Conservation (phyloP, 2,113 vertebrate genomes). For the Propithecus coquereli region DNA sequence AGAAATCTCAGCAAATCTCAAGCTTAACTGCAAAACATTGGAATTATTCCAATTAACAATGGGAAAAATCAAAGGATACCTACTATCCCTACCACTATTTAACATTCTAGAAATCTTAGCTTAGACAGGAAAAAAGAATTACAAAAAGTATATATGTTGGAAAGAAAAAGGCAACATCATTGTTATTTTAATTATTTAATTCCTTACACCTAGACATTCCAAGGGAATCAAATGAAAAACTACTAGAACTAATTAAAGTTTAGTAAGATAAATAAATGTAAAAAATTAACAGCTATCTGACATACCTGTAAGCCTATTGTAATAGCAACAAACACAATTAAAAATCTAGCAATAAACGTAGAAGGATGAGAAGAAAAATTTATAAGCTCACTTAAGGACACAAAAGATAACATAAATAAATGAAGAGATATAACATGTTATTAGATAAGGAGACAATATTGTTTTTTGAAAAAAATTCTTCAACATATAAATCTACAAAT, state of each 20-base stretch:
- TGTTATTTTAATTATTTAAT: not conserved
- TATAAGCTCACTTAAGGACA: not conserved
- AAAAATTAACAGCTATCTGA: not conserved
- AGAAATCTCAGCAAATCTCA: constrained; percentile 16
- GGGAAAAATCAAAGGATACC: not conserved
- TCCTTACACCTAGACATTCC: not conserved
- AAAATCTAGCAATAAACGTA: not conserved
- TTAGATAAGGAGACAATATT: not conserved
- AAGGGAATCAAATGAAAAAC: constrained; percentile 9
- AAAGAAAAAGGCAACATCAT: not conserved
- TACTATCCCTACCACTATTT: not conserved
- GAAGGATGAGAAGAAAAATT: not conserved
- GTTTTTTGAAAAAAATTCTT: not conserved
- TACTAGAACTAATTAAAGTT: not conserved
- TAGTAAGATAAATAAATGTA: not conserved
- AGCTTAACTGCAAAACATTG: not conserved
- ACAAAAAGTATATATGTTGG: not conserved
- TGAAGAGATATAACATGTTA: not conserved
- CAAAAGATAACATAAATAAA: not conserved
- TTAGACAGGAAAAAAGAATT: not conserved
- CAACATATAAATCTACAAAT: not conserved
- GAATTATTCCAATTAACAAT: not conserved
- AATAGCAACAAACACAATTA: not conserved
- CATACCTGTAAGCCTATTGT: not conserved
- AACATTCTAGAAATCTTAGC: not conserved